These are phyloP conservation scores for Danio choprae DNA, from an alignment of 2,797 vertebrate genomes.

Conservation along the genomic window DNA sequence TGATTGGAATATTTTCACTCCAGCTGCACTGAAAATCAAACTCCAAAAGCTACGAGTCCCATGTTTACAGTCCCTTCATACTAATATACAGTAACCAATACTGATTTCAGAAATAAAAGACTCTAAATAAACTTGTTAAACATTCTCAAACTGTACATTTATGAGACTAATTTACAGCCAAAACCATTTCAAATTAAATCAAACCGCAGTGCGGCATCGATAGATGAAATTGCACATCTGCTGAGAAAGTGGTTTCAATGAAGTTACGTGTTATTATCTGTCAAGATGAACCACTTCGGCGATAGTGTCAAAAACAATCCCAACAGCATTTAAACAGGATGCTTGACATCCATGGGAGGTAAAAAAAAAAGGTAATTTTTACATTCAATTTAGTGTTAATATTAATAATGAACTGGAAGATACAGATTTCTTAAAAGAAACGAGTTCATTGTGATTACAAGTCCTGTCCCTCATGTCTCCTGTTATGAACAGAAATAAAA, in stretches of 20 bases:
- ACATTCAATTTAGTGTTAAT: constrained; percentile 14
- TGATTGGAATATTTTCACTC: constrained; percentile 19
- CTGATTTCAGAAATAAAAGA: constrained; percentile 31
- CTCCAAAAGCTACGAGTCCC: constrained; percentile 24
- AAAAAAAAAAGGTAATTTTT: too few species aligned
- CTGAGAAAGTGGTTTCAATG: too few species aligned
- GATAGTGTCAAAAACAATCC: constrained; percentile 6
- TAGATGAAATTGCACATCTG: constrained; percentile 20
- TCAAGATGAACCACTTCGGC: background rate
- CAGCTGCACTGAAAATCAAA: constrained; percentile 28
- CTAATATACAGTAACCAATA: constrained; percentile 50
- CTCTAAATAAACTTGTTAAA: constrained; percentile 29
- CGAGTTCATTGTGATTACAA: background rate
- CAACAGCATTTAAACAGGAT: constrained; percentile 12
- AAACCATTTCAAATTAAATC: constrained; percentile 37
- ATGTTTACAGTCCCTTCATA: constrained; percentile 31
- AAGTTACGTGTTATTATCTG: background rate
- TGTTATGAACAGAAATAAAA: background rate
- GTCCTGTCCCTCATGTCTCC: background rate
- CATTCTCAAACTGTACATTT: constrained; percentile 45
- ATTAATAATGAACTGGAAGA: background rate
- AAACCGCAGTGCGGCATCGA: constrained; percentile 36
- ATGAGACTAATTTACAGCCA: constrained; percentile 35
- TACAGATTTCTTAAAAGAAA: background rate
- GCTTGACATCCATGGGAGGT: constrained; percentile 1